These are phyloP conservation scores for Delphinapterus leucas DNA, from an alignment of 2,113 vertebrate genomes.

Conservation along the genomic window DNA sequence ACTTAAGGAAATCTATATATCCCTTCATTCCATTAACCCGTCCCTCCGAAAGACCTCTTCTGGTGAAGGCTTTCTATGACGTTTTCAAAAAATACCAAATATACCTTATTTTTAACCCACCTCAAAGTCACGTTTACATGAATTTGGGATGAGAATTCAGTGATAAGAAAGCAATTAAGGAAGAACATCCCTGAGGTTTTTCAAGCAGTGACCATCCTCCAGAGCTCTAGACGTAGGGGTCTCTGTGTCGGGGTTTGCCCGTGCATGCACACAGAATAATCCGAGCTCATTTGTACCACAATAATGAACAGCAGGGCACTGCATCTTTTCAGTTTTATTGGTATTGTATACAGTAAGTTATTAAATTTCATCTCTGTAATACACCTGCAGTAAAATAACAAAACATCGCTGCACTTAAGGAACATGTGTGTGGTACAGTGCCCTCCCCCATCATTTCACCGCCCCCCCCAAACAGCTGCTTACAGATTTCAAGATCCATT, in stretches of 20 bases:
- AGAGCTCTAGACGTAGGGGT: background rate
- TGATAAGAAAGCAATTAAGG: background rate
- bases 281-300: constrained; percentile 41
- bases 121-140: background rate
- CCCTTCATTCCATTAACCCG: background rate
- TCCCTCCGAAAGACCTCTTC: background rate
- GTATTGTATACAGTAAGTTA: constrained; percentile 76
- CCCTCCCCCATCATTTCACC: constrained; percentile 69
- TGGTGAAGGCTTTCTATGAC: background rate
- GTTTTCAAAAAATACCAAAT: background rate
- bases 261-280: constrained; percentile 16
- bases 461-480: constrained; percentile 84
- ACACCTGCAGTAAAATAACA: constrained; percentile 83
- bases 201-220: constrained; percentile 5
- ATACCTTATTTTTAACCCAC: background rate
- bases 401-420: constrained; percentile 80
- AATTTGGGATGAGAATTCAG: background rate
- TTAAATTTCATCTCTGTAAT: constrained; percentile 80
- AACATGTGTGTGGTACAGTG: constrained; percentile 81
- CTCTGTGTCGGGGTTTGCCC: background rate
- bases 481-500: constrained; percentile 82
- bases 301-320: constrained; percentile 63
- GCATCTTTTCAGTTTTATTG: constrained; percentile 76
- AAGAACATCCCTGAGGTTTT: background rate
- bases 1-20: background rate